A percentile compares a stretch with the other conserved stretches of the same genome.
These are phyloP conservation scores for Helleia helle DNA, from an alignment of 2,888 invertebrate species.

Conservation along the genomic window DNA sequence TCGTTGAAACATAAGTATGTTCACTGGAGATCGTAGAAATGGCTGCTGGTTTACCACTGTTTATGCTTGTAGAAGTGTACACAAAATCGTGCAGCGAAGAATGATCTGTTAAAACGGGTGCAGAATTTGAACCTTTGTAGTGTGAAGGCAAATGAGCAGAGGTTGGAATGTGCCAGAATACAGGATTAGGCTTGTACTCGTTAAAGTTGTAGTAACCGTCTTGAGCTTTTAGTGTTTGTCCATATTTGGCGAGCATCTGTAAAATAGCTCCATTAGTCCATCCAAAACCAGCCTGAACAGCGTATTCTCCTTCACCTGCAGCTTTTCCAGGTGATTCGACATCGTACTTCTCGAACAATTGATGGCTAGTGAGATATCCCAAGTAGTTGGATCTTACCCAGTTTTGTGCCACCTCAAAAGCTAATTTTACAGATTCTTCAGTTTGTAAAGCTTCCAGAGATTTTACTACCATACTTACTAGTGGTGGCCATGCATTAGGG, in stretches of 20 bases:
- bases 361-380: constrained; percentile 66
- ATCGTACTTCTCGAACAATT: constrained; percentile 83
- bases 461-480: constrained; percentile 82
- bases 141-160: constrained; percentile 5
- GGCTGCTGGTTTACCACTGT: background rate
- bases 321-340: constrained; percentile 75
- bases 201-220: constrained; percentile 4
- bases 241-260: constrained; percentile 7
- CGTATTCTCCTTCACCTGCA: constrained; percentile 86
- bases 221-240: constrained; percentile 3
- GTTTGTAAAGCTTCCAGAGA: constrained; percentile 77
- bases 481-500: constrained; percentile 90
- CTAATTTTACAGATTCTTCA: constrained; percentile 72
- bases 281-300: constrained; percentile 84
- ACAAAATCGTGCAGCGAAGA: background rate
- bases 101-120: background rate
- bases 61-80: background rate
- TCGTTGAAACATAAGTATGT: background rate
- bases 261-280: constrained; percentile 80
- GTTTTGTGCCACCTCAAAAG: constrained; percentile 75
- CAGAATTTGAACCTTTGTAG: background rate
- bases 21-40: background rate
- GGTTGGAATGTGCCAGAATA: background rate
- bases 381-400: constrained; percentile 82
- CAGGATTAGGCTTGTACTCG: background rate